Conservation (phyloP, 2,797 vertebrate species). For the Dallia pectoralis region DNA sequence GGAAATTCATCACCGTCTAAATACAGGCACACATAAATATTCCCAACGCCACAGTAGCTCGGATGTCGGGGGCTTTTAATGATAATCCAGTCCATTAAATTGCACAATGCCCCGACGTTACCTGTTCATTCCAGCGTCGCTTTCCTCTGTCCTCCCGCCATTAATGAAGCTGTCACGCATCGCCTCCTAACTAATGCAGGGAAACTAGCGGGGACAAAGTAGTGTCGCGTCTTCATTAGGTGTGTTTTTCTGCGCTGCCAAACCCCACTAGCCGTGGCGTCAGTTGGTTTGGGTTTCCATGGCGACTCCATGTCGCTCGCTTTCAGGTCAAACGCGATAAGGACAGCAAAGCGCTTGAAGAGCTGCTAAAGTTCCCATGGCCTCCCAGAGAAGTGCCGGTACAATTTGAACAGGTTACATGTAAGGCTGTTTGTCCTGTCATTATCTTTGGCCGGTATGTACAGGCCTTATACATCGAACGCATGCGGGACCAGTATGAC, state of each 20-base stretch:
- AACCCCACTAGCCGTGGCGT: neutral
- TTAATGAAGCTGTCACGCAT: neutral
- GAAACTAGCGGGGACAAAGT: neutral
- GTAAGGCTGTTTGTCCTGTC: neutral
- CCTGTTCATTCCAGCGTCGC: neutral
- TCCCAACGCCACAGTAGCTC: neutral
- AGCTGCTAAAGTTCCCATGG: neutral
- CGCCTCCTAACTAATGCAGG: neutral
- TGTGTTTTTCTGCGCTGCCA: neutral
- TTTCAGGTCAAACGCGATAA: neutral
- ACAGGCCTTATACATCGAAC: neutral
- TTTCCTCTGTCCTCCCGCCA: neutral
- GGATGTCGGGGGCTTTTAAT: constrained; percentile 30
- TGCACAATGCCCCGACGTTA: constrained; percentile 18
- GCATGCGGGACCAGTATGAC: neutral
- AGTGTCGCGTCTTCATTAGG: neutral
- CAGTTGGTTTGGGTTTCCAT: neutral
- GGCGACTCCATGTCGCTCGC: neutral
- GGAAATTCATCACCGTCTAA: constrained; percentile 24
- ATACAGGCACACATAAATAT: constrained; percentile 25
- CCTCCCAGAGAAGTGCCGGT: neutral
- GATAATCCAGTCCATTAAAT: constrained; percentile 26
- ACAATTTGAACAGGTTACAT: neutral
- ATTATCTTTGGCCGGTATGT: neutral
- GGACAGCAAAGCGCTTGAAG: neutral